A percentile compares a stretch with the other conserved stretches of the same genome.
These are phyloP conservation scores for Selene dorsalis DNA, from an alignment of 2,797 vertebrate species.

Conservation along the genomic window DNA sequence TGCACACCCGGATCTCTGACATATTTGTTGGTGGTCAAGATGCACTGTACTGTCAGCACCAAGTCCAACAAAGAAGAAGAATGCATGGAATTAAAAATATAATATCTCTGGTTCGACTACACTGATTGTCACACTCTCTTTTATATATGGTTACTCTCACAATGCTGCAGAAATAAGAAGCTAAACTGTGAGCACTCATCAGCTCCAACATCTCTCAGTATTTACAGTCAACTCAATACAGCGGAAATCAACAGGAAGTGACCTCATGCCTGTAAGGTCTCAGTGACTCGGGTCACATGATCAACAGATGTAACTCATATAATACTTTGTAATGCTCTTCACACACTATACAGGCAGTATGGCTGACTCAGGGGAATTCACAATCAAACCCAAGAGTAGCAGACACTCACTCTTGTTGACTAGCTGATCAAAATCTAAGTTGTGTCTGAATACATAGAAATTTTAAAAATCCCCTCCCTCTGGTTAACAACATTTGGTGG, in stretches of 20 bases:
- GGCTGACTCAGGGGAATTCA: not conserved
- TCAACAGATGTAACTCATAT: not conserved
- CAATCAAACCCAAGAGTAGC: not conserved
- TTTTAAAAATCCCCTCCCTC: not conserved
- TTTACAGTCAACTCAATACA: too few species aligned
- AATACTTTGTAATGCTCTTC: not conserved
- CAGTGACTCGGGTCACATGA: not conserved
- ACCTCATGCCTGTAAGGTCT: constrained; percentile 2
- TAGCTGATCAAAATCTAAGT: constrained; percentile 10
- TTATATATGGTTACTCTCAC: not conserved
- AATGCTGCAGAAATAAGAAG: not conserved
- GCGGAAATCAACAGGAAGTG: too few species aligned
- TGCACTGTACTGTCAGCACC: not conserved
- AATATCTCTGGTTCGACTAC: not conserved
- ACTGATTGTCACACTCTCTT: not conserved
- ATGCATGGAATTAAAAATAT: not conserved
- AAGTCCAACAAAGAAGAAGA: not conserved
- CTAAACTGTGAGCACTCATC: not conserved
- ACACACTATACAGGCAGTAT: not conserved
- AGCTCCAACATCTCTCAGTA: too few species aligned
- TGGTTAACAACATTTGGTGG: not conserved
- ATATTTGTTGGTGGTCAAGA: not conserved
- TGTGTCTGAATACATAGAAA: not conserved
- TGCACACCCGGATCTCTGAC: not conserved
- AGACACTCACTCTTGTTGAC: not conserved